Percentiles rank a stretch among this genome's conserved stretches.
These are phyloP conservation scores for Armadillidium nasatum DNA, from an alignment of 1,140 invertebrate genomes.

Conservation along the genomic window DNA sequence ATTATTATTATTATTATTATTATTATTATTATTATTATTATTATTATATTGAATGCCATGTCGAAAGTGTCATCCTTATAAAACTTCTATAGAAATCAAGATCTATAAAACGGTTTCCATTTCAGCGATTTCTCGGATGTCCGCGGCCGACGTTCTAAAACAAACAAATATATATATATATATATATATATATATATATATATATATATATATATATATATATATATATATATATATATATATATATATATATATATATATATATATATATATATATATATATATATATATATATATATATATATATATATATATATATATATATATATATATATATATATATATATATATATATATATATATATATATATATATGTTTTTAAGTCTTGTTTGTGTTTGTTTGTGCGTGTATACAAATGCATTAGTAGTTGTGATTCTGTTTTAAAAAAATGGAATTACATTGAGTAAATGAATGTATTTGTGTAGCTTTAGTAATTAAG, in stretches of 20 bases:
- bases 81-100: too few species aligned
- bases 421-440: too few species aligned
- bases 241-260: slow-evolving; percentile 14
- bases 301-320: slow-evolving; percentile 15
- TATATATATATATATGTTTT: slow-evolving; percentile 4
- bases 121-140: background rate
- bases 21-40: too few species aligned
- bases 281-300: slow-evolving; percentile 11
- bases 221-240: slow-evolving; percentile 15
- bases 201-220: background rate
- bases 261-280: slow-evolving; percentile 15
- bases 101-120: slow-evolving; percentile 10
- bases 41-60: too few species aligned
- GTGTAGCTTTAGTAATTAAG: too few species aligned
- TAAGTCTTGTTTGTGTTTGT: background rate
- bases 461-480: too few species aligned
- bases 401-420: background rate
- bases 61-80: too few species aligned
- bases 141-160: background rate
- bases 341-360: slow-evolving; percentile 15
- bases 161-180: background rate
- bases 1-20: too few species aligned
- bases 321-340: slow-evolving; percentile 15
- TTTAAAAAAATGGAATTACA: too few species aligned
- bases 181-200: background rate